A percentile compares a stretch with the other conserved stretches of the same genome.
Evolutionary conservation across 2,113 vertebrate species (phyloP).

Genomic region (Hyaena hyaena): DNA sequence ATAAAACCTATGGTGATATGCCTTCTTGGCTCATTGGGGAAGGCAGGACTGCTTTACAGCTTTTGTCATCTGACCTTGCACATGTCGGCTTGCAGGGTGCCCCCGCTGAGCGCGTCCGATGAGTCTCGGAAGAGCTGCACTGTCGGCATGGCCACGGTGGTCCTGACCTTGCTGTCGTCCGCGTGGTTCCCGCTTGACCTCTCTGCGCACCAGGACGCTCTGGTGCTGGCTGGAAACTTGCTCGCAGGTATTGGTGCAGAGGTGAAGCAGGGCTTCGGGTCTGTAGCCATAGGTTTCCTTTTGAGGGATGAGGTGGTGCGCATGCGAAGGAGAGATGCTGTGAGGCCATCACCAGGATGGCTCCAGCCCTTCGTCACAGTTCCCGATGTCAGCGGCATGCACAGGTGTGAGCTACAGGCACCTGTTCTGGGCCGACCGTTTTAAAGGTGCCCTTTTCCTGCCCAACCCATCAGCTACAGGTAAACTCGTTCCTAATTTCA

Average conservation of each 20-base stretch:
- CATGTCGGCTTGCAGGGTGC: slow-evolving; percentile 84
- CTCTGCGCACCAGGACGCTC: slow-evolving; percentile 96
- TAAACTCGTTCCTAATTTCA: not conserved
- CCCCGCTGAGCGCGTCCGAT: slow-evolving; percentile 88
- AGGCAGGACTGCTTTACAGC: not conserved
- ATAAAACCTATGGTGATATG: rapidly evolving
- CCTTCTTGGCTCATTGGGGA: not conserved
- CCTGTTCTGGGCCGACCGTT: rapidly evolving
- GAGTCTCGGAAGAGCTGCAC: slow-evolving; percentile 90
- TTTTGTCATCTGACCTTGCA: not conserved
- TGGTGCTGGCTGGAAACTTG: slow-evolving; percentile 95
- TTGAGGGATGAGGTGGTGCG: too few species aligned
- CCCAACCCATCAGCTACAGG: not conserved
- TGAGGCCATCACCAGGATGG: not conserved
- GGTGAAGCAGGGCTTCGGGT: not conserved
- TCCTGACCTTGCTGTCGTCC: slow-evolving; percentile 95
- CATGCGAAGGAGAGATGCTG: rapidly evolving
- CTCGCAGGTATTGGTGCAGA: slow-evolving; percentile 89
- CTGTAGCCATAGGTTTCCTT: not conserved
- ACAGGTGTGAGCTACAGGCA: not conserved
- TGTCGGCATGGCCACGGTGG: slow-evolving; percentile 92
- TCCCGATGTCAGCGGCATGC: rapidly evolving
- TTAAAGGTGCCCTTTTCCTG: not conserved
- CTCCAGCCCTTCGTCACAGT: too few species aligned
- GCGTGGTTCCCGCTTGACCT: slow-evolving; percentile 98